A percentile compares a stretch with the other conserved stretches of the same genome.
These are phyloP conservation scores for Aphodius sticticus DNA, from an alignment of 2,888 invertebrate species.

Conservation along the genomic window DNA sequence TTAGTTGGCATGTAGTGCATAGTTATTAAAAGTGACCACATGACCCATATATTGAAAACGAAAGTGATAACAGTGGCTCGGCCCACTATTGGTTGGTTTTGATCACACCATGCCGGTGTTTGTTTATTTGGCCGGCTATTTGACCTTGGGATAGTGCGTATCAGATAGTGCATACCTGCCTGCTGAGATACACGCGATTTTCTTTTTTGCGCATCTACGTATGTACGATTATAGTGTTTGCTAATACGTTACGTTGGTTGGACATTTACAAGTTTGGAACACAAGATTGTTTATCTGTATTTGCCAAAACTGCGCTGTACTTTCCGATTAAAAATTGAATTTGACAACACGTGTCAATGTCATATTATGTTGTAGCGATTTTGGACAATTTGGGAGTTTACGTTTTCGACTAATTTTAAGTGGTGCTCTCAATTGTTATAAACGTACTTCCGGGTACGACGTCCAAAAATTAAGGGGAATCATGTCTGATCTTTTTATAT, in stretches of 20 bases:
- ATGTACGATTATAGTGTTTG: neutral
- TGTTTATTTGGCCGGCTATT: slow-evolving; percentile 31
- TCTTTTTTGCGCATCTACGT: slow-evolving; percentile 9
- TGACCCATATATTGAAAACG: slow-evolving; percentile 28
- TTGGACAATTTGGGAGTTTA: neutral
- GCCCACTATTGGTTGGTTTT: slow-evolving; percentile 16
- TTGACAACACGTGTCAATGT: neutral
- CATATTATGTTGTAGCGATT: neutral
- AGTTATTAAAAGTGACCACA: neutral
- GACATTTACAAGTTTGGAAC: neutral
- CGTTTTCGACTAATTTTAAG: neutral
- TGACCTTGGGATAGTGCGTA: slow-evolving; percentile 36
- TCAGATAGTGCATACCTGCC: slow-evolving; percentile 23
- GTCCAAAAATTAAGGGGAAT: slow-evolving; percentile 19
- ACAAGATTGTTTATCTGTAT: slow-evolving; percentile 13
- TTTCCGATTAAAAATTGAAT: neutral
- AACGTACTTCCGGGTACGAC: slow-evolving; percentile 28
- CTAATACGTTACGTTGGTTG: neutral
- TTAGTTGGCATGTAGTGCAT: neutral
- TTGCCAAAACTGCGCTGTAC: neutral
- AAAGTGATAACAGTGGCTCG: slow-evolving; percentile 31
- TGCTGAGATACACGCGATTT: neutral
- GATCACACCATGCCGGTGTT: slow-evolving; percentile 21
- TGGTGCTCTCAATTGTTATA: slow-evolving; percentile 11
- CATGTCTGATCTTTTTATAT: slow-evolving; percentile 32